phyloP scores from a whole-genome alignment of 2,113 vertebrate species.

The Furnarius figulus region DNA sequence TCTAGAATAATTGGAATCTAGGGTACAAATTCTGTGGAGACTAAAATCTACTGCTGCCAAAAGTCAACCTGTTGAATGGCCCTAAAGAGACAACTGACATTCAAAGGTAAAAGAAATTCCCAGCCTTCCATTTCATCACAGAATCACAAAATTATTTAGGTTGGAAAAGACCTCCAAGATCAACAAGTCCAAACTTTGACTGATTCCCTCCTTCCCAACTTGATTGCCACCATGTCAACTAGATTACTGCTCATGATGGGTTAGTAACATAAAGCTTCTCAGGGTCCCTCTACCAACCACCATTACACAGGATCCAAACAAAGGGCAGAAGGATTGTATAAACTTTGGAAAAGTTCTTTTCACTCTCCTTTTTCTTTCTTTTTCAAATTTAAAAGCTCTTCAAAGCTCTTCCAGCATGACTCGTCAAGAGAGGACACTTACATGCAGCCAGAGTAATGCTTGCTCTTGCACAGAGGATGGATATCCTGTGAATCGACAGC shows the following conservation, averaged over 20 bases:
- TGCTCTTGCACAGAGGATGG: constrained; percentile 97
- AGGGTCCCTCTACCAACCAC: not conserved
- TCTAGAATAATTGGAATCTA: not conserved
- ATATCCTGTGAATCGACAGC: constrained; percentile 96
- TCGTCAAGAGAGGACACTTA: constrained; percentile 69
- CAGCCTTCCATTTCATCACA: not conserved
- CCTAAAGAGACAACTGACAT: not conserved
- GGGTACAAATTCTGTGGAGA: not conserved
- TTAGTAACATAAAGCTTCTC: not conserved
- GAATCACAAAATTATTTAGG: not conserved
- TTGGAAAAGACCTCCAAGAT: not conserved
- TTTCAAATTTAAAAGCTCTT: not conserved
- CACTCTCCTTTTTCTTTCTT: not conserved
- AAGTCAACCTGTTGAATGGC: not conserved
- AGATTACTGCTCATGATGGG: not conserved
- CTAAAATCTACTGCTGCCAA: not conserved
- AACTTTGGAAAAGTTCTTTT: not conserved
- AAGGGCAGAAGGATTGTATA: not conserved
- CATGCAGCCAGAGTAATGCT: constrained; percentile 96
- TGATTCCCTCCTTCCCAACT: not conserved
- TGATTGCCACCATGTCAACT: not conserved
- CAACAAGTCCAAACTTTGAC: not conserved
- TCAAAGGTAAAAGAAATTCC: not conserved
- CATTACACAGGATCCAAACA: not conserved
- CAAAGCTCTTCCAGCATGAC: not conserved